Conservation (phyloP, 2,797 vertebrate genomes). For the Gobio occitaniae region DNA sequence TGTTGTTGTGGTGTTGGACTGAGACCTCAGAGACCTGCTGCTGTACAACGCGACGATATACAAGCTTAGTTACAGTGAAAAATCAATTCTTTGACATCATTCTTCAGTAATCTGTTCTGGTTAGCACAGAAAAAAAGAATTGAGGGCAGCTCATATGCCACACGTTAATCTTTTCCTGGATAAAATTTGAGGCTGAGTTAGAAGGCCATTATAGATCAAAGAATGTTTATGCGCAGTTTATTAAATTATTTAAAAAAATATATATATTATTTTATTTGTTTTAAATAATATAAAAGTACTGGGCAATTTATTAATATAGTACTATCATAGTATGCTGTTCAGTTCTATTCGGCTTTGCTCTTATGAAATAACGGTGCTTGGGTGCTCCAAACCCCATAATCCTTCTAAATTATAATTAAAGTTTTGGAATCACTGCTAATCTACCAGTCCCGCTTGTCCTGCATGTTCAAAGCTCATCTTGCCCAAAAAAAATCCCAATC, state of each 20-base stretch:
- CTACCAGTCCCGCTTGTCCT: background rate
- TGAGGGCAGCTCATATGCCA: constrained; percentile 6
- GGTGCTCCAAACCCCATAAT: constrained; percentile 1
- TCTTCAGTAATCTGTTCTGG: constrained; percentile 34
- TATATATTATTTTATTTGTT: too few relatives aligned
- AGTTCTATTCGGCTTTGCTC: background rate
- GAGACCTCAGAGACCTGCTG: background rate
- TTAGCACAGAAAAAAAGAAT: constrained; percentile 28
- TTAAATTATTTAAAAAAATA: too few relatives aligned
- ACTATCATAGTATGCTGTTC: background rate
- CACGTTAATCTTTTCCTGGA: constrained; percentile 35
- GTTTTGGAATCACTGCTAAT: constrained; percentile 16
- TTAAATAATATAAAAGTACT: background rate
- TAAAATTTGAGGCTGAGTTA: constrained; percentile 1
- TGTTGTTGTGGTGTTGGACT: background rate
- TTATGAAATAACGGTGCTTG: background rate
- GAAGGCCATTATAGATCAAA: constrained; percentile 1
- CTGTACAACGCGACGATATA: background rate
- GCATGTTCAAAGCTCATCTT: background rate
- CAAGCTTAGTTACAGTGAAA: constrained; percentile 2
- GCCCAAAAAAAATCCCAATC: background rate
- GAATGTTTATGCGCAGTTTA: background rate
- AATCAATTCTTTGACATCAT: constrained; percentile 11
- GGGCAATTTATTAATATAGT: background rate
- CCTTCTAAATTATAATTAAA: constrained; percentile 19